These are phyloP conservation scores for Pristionchus japonicus DNA, from an alignment of 2,888 invertebrate genomes.

Conservation along the genomic window DNA sequence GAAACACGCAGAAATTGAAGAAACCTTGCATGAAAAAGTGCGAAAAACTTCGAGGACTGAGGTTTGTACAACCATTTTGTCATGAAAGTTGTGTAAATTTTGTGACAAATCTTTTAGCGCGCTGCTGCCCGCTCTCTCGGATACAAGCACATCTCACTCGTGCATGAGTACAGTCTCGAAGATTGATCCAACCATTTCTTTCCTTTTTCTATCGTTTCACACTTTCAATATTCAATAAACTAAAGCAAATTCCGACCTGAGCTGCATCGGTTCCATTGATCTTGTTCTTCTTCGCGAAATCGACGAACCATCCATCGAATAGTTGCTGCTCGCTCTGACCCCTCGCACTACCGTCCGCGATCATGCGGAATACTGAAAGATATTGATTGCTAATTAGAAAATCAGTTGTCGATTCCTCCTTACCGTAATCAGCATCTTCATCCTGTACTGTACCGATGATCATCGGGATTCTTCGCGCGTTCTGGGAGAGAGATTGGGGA, in stretches of 20 bases:
- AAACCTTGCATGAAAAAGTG: no score
- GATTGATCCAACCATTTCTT: no score
- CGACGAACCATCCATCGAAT: constrained; percentile 57
- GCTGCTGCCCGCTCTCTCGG: no score
- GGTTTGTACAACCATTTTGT: no score
- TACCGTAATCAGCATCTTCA: constrained; percentile 65
- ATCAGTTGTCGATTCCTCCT: background rate
- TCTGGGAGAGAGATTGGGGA: constrained; percentile 52
- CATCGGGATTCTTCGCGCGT: constrained; percentile 62
- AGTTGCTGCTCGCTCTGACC: constrained; percentile 24
- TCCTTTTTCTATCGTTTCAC: no score
- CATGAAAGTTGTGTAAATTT: no score
- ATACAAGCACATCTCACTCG: no score
- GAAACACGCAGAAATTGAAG: no score
- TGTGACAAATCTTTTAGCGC: no score
- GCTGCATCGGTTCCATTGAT: constrained; percentile 50
- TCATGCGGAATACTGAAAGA: constrained; percentile 25
- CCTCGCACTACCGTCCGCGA: constrained; percentile 37
- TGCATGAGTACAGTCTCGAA: no score
- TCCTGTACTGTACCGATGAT: constrained; percentile 67
- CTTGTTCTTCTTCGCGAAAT: constrained; percentile 64
- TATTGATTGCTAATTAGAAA: background rate
- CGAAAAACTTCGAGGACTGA: no score
- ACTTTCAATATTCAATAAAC: no score
- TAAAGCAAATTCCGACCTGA: background rate